These are phyloP conservation scores for Helleia helle DNA, from an alignment of 2,888 invertebrate species.

Conservation along the genomic window DNA sequence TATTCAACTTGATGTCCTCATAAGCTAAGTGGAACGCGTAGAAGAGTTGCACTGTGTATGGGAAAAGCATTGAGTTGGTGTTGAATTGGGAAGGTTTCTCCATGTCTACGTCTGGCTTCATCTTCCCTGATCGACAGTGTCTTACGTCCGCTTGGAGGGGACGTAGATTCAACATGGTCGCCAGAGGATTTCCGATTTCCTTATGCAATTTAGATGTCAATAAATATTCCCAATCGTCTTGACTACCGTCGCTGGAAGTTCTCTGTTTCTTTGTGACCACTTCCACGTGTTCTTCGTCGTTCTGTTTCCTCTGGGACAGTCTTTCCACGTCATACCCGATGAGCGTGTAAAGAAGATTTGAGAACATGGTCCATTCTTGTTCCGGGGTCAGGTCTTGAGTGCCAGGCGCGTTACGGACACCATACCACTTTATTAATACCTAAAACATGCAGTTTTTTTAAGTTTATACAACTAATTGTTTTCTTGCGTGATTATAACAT, in stretches of 20 bases:
- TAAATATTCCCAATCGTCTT: slow-evolving; percentile 88
- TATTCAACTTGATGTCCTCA: slow-evolving; percentile 91
- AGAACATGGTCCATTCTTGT: slow-evolving; percentile 88
- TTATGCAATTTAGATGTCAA: slow-evolving; percentile 74
- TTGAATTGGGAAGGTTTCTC: slow-evolving; percentile 69
- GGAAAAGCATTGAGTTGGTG: slow-evolving; percentile 79
- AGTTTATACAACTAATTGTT: too few relatives aligned
- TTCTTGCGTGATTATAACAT: too few relatives aligned
- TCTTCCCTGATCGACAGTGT: slow-evolving; percentile 14
- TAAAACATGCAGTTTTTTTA: too few relatives aligned
- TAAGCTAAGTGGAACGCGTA: slow-evolving; percentile 90
- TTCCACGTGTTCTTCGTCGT: slow-evolving; percentile 61
- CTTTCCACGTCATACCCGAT: slow-evolving; percentile 83
- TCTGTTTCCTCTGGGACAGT: slow-evolving; percentile 55
- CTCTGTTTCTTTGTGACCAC: slow-evolving; percentile 84
- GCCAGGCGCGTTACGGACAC: slow-evolving; percentile 90
- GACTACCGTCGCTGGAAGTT: slow-evolving; percentile 83
- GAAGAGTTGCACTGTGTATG: slow-evolving; percentile 82
- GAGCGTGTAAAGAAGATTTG: slow-evolving; percentile 70
- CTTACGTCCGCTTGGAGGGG: slow-evolving; percentile 24
- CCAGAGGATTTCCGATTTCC: slow-evolving; percentile 51
- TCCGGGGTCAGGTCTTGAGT: slow-evolving; percentile 82
- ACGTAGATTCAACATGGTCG: slow-evolving; percentile 52
- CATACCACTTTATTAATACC: slow-evolving; percentile 89
- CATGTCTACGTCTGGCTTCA: slow-evolving; percentile 23